Conservation (phyloP, 2,113 vertebrate species). For the Recurvirostra avosetta region DNA sequence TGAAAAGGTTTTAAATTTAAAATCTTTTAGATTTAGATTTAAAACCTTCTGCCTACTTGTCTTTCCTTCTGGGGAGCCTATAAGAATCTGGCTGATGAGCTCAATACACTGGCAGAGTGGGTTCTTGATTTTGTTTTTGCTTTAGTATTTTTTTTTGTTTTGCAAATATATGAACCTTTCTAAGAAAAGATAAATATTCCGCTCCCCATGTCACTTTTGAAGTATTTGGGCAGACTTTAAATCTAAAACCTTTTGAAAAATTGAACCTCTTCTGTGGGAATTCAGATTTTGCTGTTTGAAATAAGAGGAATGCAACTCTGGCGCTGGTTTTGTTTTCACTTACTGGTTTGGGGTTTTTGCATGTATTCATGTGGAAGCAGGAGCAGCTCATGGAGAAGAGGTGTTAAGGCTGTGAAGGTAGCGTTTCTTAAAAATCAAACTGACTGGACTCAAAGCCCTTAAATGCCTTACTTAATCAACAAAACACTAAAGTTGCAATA, state of each 20-base stretch:
- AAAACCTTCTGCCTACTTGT: fast-evolving
- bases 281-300: background rate
- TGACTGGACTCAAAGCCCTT: background rate
- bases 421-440: background rate
- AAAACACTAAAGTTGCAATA: background rate
- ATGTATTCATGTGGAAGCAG: background rate
- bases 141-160: background rate
- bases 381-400: background rate
- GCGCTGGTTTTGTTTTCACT: background rate
- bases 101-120: background rate
- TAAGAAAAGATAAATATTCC: background rate
- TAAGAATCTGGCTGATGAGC: background rate
- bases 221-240: background rate
- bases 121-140: background rate
- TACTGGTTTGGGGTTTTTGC: background rate
- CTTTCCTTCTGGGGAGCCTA: background rate
- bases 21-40: no score
- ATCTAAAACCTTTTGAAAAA: background rate
- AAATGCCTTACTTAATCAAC: background rate
- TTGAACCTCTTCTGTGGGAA: background rate
- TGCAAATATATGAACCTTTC: background rate
- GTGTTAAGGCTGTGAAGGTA: background rate
- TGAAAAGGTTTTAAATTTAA: background rate
- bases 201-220: background rate
- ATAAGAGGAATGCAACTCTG: background rate